These are phyloP conservation scores for Masnerella sp. DNA, from an alignment of 2,888 invertebrate genomes.

Conservation along the genomic window DNA sequence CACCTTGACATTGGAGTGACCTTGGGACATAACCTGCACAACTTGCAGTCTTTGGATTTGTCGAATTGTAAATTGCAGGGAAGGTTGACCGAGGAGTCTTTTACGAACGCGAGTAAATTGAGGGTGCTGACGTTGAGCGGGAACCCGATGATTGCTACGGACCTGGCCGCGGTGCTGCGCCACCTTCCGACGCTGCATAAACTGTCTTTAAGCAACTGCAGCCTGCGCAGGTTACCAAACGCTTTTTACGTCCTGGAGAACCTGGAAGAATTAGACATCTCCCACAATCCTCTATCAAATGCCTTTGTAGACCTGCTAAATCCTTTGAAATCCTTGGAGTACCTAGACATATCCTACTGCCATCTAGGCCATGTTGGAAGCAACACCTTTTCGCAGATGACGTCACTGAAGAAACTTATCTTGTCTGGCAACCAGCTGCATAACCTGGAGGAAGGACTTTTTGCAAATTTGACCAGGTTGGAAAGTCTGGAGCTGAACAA, in stretches of 20 bases:
- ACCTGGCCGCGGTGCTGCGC: conserved; percentile 82
- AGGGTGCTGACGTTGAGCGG: conserved; percentile 83
- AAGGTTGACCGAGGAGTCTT: conserved; percentile 84
- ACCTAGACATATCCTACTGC: conserved; percentile 86
- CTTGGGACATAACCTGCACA: conserved; percentile 82
- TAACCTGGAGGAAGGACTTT: conserved; percentile 83
- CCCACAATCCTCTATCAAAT: conserved; percentile 84
- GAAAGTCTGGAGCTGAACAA: conserved; percentile 84
- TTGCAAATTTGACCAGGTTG: conserved; percentile 83
- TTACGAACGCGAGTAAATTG: conserved; percentile 83
- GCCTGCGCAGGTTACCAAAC: conserved; percentile 82
- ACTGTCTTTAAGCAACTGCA: conserved; percentile 84
- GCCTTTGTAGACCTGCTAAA: conserved; percentile 83
- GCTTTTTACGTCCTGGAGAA: conserved; percentile 83
- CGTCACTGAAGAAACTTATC: conserved; percentile 82
- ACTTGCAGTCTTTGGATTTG: conserved; percentile 83
- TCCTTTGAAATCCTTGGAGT: conserved; percentile 83
- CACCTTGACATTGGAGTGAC: conserved; percentile 83
- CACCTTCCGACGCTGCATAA: conserved; percentile 83
- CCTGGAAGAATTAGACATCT: conserved; percentile 84
- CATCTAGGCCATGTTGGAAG: conserved; percentile 83
- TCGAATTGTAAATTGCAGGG: conserved; percentile 84
- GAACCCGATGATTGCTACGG: conserved; percentile 84
- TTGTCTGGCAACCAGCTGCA: conserved; percentile 84
- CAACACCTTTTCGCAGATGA: conserved; percentile 84